These are phyloP conservation scores for Melinaea marsaeus DNA, from an alignment of 2,888 invertebrate genomes.

Conservation along the genomic window DNA sequence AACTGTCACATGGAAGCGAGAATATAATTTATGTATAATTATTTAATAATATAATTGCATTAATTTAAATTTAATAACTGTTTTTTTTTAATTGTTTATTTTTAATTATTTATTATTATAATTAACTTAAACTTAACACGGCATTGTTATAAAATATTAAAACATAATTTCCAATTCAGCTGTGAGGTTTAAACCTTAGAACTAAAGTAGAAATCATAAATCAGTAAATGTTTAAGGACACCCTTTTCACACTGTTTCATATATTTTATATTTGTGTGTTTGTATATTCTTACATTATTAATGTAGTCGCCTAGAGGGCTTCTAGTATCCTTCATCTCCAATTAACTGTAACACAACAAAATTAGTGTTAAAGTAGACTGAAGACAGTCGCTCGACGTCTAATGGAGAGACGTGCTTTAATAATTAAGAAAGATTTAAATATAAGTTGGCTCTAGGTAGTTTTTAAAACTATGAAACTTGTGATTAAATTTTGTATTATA, in stretches of 20 bases:
- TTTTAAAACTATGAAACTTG: not conserved
- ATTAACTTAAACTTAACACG: too few relatives aligned
- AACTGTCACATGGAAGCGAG: not conserved
- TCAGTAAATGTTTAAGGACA: not conserved
- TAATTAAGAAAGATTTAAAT: constrained; percentile 2
- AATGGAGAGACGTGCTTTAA: constrained; percentile 12
- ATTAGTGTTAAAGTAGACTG: constrained; percentile 8
- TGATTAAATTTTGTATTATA: not conserved
- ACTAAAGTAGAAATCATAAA: not conserved
- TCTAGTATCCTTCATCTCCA: constrained; percentile 12
- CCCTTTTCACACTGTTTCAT: not conserved
- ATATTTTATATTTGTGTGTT: too few relatives aligned
- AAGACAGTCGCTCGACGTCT: constrained; percentile 12
- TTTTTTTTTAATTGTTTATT: too few relatives aligned
- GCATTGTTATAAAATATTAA: too few relatives aligned
- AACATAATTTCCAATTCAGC: too few relatives aligned
- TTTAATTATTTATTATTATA: too few relatives aligned
- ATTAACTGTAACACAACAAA: constrained; percentile 16
- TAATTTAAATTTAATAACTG: too few relatives aligned
- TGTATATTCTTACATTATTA: too few relatives aligned
- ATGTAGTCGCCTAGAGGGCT: not conserved
- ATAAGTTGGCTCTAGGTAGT: not conserved
- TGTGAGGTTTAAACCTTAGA: too few relatives aligned
- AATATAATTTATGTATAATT: too few relatives aligned
- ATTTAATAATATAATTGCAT: too few relatives aligned